phyloP scores from a whole-genome alignment of 2,113 vertebrate genomes.

The Notothenia coriiceps region DNA sequence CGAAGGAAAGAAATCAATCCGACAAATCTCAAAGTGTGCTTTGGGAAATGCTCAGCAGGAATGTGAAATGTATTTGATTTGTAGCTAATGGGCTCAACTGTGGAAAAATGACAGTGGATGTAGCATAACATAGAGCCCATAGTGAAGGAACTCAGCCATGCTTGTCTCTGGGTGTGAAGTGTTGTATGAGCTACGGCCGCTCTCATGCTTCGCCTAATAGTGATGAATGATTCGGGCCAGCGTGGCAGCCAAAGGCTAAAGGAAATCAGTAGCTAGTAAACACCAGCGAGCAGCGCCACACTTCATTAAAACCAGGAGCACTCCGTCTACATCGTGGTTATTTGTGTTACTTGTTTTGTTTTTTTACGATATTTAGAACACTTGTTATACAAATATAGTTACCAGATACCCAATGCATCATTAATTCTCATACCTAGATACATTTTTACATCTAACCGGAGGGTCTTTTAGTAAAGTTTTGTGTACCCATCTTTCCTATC shows the following conservation, averaged over 20 bases:
- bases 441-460: too few species aligned
- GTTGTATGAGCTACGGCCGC: constrained; percentile 9
- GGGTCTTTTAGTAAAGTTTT: too few species aligned
- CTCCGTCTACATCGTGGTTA: neutral
- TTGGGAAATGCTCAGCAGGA: constrained; percentile 10
- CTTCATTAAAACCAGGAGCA: constrained; percentile 31
- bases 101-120: neutral
- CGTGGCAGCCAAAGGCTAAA: constrained; percentile 45
- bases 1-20: constrained; percentile 5
- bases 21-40: neutral
- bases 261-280: constrained; percentile 67
- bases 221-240: constrained; percentile 62
- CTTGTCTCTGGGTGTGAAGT: neutral
- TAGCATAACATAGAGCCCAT: neutral
- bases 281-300: constrained; percentile 26
- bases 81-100: constrained; percentile 9
- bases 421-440: too few species aligned
- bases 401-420: too few species aligned
- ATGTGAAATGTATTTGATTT: constrained; percentile 32
- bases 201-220: constrained; percentile 38
- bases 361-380: neutral
- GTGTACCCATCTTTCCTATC: too few species aligned
- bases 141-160: neutral
- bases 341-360: neutral
- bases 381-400: too few species aligned